Base-by-base conservation (phyloP, 2,888 invertebrate genomes). In the Plagiodera versicolora region DNA sequence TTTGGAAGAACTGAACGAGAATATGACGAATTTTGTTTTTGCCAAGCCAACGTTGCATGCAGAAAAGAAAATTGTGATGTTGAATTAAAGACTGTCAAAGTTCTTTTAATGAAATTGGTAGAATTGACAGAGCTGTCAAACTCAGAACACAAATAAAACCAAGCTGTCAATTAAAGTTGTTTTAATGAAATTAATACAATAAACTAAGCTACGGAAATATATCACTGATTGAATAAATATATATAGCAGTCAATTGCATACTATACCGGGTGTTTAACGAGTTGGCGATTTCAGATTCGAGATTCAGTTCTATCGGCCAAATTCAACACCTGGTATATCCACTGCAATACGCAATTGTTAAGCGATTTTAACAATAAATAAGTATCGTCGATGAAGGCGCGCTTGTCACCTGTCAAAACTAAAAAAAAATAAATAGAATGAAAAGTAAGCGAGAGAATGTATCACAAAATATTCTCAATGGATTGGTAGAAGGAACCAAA, bases 1-100 rank as follows among this genome's bases (percentile, higher is more conserved):
- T 1, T 78, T 94, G 39, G 89, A 92, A 77, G 90, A 92, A 80
- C 81, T 94, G 11, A 87, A 91, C 73, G 83, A 84, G 58, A 86
- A 88, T 57, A 87, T 89, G 61, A 84, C 82, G 68, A 81, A 85
- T 55, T 84, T 86, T 67, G 74, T 91, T 24, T 85, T 86, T 67
- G 84, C 87, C 0, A 72, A 72, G 45, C 72, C 72, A 0, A 65
- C 69, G 54, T 60, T 78, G 46, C 64, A 73, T 61, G 55, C 60
- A 4, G 75, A 75, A 14, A 77, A 75, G 60, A 75, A 74, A 50
- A 70, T 76, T 58, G 65, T 76, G 5, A 67, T 74, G 65, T 60
- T 75, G 53, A 58, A 73, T 56, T 73, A 61, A 58, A 2, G 4
- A 39, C 3, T 6, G 39, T 39, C 39, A 2, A 39, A 2, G 3